Conservation (phyloP, 2,888 invertebrate genomes). For the Plagodis pulveraria region DNA sequence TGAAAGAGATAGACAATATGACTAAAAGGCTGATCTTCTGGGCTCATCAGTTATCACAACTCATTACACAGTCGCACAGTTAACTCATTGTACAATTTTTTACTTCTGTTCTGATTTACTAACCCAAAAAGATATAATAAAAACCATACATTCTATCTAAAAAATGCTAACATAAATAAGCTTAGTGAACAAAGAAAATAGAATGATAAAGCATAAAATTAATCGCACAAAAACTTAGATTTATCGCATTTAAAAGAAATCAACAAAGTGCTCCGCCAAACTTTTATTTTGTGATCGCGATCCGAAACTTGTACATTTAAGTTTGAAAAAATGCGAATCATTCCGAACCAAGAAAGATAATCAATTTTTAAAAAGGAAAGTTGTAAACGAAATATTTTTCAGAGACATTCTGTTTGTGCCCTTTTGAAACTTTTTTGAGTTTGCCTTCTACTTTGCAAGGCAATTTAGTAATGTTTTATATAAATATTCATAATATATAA, state of each 20-base stretch:
- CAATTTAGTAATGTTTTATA: conserved; percentile 17
- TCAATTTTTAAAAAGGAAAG: conserved; percentile 76
- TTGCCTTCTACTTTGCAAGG: conserved; percentile 26
- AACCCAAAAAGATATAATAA: no score
- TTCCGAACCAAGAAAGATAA: conserved; percentile 66
- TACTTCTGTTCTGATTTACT: no score
- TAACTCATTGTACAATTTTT: no score
- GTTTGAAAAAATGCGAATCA: conserved; percentile 76
- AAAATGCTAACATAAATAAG: conserved; percentile 37
- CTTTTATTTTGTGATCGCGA: conserved; percentile 76
- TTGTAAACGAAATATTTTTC: conserved; percentile 63
- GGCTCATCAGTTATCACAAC: no score
- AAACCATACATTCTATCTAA: conserved; percentile 17
- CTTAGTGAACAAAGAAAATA: conserved; percentile 38
- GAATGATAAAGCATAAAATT: conserved; percentile 55
- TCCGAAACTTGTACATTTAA: conserved; percentile 79
- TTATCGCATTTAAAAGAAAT: conserved; percentile 68
- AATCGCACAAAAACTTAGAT: conserved; percentile 60
- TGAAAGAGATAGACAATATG: no score
- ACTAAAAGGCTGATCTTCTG: no score
- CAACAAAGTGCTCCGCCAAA: conserved; percentile 67
- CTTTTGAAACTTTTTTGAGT: conserved; percentile 41
- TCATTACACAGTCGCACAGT: no score
- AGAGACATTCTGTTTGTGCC: conserved; percentile 54
- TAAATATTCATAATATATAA: neutral